A percentile compares a stretch with the other conserved stretches of the same genome.
These are phyloP conservation scores for Phyllopteryx taeniolatus DNA, from an alignment of 2,113 vertebrate species.

Conservation along the genomic window DNA sequence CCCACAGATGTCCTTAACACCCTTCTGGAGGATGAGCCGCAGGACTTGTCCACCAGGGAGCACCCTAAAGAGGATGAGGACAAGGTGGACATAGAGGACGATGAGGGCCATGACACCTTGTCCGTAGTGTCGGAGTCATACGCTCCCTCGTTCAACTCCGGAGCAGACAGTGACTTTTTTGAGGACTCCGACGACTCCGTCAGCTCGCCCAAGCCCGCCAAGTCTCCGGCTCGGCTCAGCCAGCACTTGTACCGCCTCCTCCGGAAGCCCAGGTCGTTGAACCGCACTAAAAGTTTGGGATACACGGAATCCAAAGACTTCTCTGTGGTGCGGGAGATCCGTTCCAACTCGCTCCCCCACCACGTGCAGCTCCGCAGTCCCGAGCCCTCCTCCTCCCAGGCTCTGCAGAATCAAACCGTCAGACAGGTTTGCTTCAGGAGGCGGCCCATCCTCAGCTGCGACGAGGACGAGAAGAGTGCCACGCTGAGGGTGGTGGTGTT, in stretches of 20 bases:
- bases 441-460: conserved; percentile 86
- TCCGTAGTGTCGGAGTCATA: conserved; percentile 74
- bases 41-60: conserved; percentile 46
- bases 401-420: conserved; percentile 40
- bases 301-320: conserved; percentile 65
- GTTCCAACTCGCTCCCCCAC: conserved; percentile 88
- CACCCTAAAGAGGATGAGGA: conserved; percentile 69
- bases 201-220: conserved; percentile 34
- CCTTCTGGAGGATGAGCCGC: conserved; percentile 81
- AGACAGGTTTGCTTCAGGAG: conserved; percentile 74
- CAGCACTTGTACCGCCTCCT: conserved; percentile 83
- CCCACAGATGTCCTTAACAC: conserved; percentile 83
- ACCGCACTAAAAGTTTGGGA: conserved; percentile 83
- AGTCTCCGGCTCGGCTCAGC: conserved; percentile 68
- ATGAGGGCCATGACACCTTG: conserved; percentile 62
- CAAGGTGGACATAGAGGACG: conserved; percentile 62
- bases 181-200: conserved; percentile 85
- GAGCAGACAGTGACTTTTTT: conserved; percentile 85
- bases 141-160: conserved; percentile 80
- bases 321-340: conserved; percentile 72
- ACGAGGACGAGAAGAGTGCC: conserved; percentile 78
- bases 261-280: conserved; percentile 79
- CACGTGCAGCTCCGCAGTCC: conserved; percentile 62
- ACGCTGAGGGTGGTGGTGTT: conserved; percentile 90
- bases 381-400: conserved; percentile 18